phyloP scores from a whole-genome alignment of 37 sponge, comb jelly and placozoan species.

The Corticium candelabrum region DNA sequence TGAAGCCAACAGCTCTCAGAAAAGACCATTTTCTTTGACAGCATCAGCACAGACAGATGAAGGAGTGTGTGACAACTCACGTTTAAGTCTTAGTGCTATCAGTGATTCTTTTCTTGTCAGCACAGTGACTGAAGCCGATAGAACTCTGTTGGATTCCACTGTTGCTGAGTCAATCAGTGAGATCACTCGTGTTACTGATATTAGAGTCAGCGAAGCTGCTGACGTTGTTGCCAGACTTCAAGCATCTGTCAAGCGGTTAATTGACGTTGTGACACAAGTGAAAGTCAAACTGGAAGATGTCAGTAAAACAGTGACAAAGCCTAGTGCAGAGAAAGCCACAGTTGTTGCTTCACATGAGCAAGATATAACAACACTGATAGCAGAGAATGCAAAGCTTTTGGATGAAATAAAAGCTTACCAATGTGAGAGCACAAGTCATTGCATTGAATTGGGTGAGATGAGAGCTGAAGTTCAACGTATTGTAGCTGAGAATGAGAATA shows the following conservation, averaged over 20 bases:
- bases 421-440: too few relatives aligned
- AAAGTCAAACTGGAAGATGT: neutral
- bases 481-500: too few relatives aligned
- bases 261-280: neutral
- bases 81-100: neutral
- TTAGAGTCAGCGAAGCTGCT: neutral
- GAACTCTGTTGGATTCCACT: too few relatives aligned
- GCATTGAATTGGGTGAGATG: too few relatives aligned
- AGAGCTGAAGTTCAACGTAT: too few relatives aligned
- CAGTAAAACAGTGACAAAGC: neutral
- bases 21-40: too few relatives aligned
- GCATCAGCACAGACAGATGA: neutral
- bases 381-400: too few relatives aligned
- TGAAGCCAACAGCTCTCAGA: too few relatives aligned
- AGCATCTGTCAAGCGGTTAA: neutral
- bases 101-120: neutral
- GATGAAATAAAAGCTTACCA: too few relatives aligned
- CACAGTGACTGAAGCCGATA: neutral
- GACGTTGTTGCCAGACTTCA: neutral
- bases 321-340: neutral
- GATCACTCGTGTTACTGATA: neutral
- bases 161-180: neutral
- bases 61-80: neutral
- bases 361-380: neutral
- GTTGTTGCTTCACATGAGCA: neutral